Evolutionary conservation across 2,797 vertebrate genomes (phyloP).

Genomic region (Rhabdophis nuchalis): DNA sequence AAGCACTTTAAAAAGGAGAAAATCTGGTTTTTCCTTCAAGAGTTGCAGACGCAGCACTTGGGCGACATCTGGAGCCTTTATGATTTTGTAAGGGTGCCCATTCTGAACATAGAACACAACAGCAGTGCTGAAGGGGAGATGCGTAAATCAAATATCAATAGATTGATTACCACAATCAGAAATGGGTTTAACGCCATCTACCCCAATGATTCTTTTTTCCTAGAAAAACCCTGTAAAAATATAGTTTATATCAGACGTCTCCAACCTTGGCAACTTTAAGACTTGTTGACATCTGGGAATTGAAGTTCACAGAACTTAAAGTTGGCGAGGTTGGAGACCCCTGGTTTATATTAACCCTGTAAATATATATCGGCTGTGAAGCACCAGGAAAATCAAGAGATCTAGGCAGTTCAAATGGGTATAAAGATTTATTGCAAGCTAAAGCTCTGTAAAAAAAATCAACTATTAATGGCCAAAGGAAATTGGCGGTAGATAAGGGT

Average conservation of each 20-base stretch:
- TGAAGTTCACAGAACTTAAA: too few species aligned
- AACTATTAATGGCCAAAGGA: background rate
- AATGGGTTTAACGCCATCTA: background rate
- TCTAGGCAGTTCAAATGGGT: background rate
- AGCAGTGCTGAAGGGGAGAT: constrained; percentile 73
- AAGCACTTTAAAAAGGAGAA: constrained; percentile 84
- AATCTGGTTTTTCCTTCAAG: constrained; percentile 80
- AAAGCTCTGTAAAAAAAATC: background rate
- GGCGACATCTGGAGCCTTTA: constrained; percentile 75
- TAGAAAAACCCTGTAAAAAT: background rate
- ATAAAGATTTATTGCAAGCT: background rate
- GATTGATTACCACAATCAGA: background rate
- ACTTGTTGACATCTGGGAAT: too few species aligned
- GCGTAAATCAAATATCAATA: background rate
- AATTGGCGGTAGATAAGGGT: background rate
- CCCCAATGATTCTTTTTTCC: background rate
- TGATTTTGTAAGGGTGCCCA: constrained; percentile 66
- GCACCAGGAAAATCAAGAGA: background rate
- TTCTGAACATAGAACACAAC: constrained; percentile 80
- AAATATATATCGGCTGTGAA: background rate
- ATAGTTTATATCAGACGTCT: too few species aligned
- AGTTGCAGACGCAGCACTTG: constrained; percentile 76
- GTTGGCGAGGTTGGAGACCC: too few species aligned
- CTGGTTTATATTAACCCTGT: background rate
- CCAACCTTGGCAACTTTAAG: too few species aligned